phyloP scores from a whole-genome alignment of 2,113 vertebrate species.

The Oceanodroma tethys region DNA sequence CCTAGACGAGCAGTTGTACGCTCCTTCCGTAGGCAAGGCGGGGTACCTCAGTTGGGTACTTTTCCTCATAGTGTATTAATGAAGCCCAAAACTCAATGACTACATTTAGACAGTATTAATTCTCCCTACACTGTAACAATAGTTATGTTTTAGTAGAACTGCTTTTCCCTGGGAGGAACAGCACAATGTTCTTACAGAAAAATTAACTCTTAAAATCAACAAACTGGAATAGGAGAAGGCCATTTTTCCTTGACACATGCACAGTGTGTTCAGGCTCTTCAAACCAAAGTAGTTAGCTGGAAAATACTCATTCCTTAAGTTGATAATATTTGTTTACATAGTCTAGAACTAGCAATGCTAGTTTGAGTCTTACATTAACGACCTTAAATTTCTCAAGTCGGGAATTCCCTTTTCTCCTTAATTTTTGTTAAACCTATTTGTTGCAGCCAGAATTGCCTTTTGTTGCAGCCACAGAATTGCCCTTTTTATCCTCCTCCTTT shows the following conservation, averaged over 20 bases:
- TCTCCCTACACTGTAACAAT: neutral
- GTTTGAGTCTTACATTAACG: neutral
- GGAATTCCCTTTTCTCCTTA: neutral
- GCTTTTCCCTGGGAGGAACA: neutral
- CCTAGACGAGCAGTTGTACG: fast-evolving
- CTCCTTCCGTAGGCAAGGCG: neutral
- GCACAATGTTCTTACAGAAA: neutral
- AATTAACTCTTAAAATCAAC: neutral
- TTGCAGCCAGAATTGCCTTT: neutral
- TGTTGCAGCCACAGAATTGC: neutral
- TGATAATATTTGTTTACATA: neutral
- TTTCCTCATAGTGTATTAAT: neutral
- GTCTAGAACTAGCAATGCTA: neutral
- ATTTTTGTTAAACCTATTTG: neutral
- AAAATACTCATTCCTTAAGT: neutral
- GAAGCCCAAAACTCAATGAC: neutral
- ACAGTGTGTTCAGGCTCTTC: neutral
- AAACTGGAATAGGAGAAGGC: neutral
- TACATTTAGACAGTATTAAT: neutral
- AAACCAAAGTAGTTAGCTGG: neutral
- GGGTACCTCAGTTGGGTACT: neutral
- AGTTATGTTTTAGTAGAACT: neutral
- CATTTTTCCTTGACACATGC: neutral
- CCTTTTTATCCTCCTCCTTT: neutral
- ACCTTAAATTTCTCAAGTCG: neutral